Base-by-base conservation (phyloP, 2,888 invertebrate genomes). In the Dynastes tityus region DNA sequence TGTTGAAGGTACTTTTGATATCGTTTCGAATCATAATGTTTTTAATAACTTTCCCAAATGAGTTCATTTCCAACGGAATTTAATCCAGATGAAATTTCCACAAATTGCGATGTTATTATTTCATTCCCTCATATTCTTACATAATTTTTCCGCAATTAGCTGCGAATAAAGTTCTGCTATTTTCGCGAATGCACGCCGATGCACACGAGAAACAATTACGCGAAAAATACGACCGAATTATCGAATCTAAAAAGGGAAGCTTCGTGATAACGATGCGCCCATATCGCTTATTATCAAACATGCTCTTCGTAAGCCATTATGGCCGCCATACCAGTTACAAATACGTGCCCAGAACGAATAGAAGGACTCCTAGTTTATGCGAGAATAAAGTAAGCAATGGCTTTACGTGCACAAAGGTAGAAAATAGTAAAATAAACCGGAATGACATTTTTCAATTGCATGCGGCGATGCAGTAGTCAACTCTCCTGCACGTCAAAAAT, bases 391-490 rank as follows among this genome's bases (percentile, higher is more conserved):
- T 49, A 22, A 67, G 16, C 40, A 29, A 61, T 27, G 8, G 6
- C 0, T 8, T 11, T 32, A 29, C 55, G 22, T 58, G n/a, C 45
- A 67, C 22, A 22, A 8, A 22, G 22, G 32, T 45, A 67, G 45
- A 67, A 67, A 67, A 16, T 27, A 32, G 45, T 67, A 40, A 67
- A 67, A 67, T 49, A 67, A 67, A 45, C 11, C 45, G 74, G 74
- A 65, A 77, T 76, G 80, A 73, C 76, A 80, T 80, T 80, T 78
- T 80, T 76, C 76, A 80, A 78, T 78, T 80, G 80, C 80, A 78
- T 80, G 80, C 27, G 67, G 27, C 55, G 55, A 64, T 76, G 80
- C 78, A 78, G 78, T 78, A 80, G 76, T 51, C 51, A 76, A 58
- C 53, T 68, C 53, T 67, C 11, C 40, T 55, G 76, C 76, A 77